Evolutionary conservation across 2,797 vertebrate species (phyloP), one percentile per base, ranked within the genome.

Genomic region (Xenops minutus): DNA sequence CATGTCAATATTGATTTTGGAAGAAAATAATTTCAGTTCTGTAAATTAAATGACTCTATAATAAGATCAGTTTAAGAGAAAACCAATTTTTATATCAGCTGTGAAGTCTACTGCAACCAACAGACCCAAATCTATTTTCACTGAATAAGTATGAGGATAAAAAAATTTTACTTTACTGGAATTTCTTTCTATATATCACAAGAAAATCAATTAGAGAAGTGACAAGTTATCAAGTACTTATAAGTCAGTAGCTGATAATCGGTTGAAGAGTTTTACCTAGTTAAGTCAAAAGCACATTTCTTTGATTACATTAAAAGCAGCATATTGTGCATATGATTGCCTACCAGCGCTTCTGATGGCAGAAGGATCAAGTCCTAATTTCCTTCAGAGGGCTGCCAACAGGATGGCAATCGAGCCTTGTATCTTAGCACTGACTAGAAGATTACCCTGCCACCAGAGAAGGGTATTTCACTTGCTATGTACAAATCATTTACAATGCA

Each of bases 291-390:
- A 9, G 71, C 58, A 56, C 37, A n/a, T 91, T 69, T 66, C 69
- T 78, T 62, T 89, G 85, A 91, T 80, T 84, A 59, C 85, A 66
- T 81, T 83, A 88, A 82, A 85, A 93, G 69, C 43, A 84, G 78
- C 36, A 88, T 75, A 95, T 94, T 96, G 92, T 75, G 74, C 64
- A 89, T 83, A 83, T 77, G 91, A 93, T 85, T 85, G 88, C 76
- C 79, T 93, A 94, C 86, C 77, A 87, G 58, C 44, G 61, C 89
- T 89, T 95, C 81, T 75, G 51, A 76, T 72, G 92, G 82, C 81
- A 94, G 89, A 89, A 91, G 72, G 87, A 92, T 91, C 54, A 29
- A 93, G 87, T 74, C 68, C 78, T 91, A 91, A 82, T 94, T 96
- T 93, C 43, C 49, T 93, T 79, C 88, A 85, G 37, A 63, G 78